phyloP scores from a whole-genome alignment of 2,797 vertebrate genomes.

The Apogon talboti region DNA sequence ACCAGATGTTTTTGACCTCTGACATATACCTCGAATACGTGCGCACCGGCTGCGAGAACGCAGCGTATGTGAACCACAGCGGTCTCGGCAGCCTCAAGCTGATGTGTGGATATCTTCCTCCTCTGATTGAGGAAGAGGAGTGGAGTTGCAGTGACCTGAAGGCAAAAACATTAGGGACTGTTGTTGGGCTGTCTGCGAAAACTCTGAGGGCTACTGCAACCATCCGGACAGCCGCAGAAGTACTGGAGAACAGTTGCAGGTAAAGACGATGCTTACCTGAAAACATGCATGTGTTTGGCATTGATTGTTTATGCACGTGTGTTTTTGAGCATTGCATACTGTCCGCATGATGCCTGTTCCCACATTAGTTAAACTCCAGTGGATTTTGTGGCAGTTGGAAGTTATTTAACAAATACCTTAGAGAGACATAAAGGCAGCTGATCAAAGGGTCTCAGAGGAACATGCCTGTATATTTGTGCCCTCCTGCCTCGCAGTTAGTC shows the following conservation, averaged over 20 bases:
- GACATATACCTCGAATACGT: conserved; percentile 97
- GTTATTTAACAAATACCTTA: conserved; percentile 64
- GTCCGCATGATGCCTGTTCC: conserved; percentile 15
- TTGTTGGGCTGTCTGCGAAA: conserved; percentile 89
- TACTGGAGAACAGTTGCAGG: conserved; percentile 91
- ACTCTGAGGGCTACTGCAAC: conserved; percentile 84
- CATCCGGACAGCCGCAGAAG: conserved; percentile 85
- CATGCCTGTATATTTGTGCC: conserved; percentile 77
- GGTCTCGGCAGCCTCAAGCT: conserved; percentile 90
- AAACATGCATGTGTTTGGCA: not conserved
- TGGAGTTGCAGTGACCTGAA: conserved; percentile 93
- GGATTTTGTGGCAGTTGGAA: conserved; percentile 42
- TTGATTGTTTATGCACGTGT: not conserved
- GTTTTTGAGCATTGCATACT: not conserved
- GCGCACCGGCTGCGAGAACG: conserved; percentile 91
- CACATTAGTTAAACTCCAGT: conserved; percentile 43
- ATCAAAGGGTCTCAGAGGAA: conserved; percentile 79
- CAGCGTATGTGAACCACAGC: conserved; percentile 74
- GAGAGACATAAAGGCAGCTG: conserved; percentile 65
- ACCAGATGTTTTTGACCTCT: conserved; percentile 96
- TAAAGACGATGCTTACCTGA: conserved; percentile 68
- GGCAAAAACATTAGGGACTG: conserved; percentile 85
- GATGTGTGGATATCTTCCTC: conserved; percentile 94
- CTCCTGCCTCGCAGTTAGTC: conserved; percentile 81
- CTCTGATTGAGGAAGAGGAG: conserved; percentile 97